Percentiles rank a stretch among this genome's conserved stretches.
Evolutionary conservation across 2,888 invertebrate genomes (phyloP).

Genomic region (Calephelis perditalis): DNA sequence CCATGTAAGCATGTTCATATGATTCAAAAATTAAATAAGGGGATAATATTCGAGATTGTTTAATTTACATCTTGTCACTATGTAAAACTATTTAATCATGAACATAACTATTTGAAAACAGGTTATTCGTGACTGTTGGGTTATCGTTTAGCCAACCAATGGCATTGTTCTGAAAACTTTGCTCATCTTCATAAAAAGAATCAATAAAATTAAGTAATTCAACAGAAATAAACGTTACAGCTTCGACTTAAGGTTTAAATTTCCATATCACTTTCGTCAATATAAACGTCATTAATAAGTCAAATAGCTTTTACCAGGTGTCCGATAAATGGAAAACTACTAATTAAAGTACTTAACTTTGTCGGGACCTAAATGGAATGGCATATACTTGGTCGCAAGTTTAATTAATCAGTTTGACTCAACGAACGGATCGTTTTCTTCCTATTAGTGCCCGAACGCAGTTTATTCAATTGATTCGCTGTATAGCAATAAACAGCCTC

Average conservation of each 20-base stretch:
- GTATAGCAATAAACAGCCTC: conserved; percentile 54
- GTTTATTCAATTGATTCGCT: conserved; percentile 65
- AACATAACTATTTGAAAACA: conserved; percentile 68
- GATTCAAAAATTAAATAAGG: conserved; percentile 18
- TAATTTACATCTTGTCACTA: conserved; percentile 22
- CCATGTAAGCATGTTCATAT: neutral
- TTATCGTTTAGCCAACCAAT: conserved; percentile 65
- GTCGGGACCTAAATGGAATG: conserved; percentile 57
- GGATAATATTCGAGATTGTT: conserved; percentile 20
- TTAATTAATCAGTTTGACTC: conserved; percentile 69
- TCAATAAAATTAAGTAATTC: conserved; percentile 32
- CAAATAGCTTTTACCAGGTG: conserved; percentile 67
- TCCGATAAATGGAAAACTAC: conserved; percentile 68
- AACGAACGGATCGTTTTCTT: conserved; percentile 59
- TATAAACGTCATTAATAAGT: conserved; percentile 52
- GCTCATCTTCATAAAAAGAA: conserved; percentile 50
- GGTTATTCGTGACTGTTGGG: conserved; percentile 61
- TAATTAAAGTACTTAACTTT: conserved; percentile 67
- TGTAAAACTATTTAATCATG: conserved; percentile 52
- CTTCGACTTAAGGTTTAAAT: conserved; percentile 44
- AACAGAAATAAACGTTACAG: conserved; percentile 44
- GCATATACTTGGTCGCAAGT: conserved; percentile 55
- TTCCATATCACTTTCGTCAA: conserved; percentile 31
- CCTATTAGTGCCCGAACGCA: conserved; percentile 59
- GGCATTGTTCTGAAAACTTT: conserved; percentile 52